Percentiles rank a stretch among this genome's conserved stretches.
Evolutionary conservation across 2,113 vertebrate genomes (phyloP).

Genomic region (Centropus bengalensis): DNA sequence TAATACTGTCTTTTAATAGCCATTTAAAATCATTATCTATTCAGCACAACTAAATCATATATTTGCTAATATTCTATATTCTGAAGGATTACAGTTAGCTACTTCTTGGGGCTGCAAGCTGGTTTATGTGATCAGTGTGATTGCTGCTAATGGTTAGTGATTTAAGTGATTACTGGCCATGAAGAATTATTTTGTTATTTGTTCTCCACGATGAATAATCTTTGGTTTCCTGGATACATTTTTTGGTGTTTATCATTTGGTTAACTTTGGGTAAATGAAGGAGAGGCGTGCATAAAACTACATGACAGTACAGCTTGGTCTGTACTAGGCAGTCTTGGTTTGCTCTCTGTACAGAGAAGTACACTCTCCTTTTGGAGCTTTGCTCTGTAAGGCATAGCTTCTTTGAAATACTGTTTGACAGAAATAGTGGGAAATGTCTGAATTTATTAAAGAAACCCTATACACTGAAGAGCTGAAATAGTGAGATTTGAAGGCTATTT

Average conservation of each 20-base stretch:
- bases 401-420: conserved; percentile 45
- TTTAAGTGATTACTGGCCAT: conserved; percentile 37
- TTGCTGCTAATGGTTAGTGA: conserved; percentile 48
- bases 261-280: conserved; percentile 32
- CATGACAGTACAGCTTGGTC: conserved; percentile 5
- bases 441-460: not conserved
- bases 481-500: not conserved
- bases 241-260: conserved; percentile 46
- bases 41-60: not conserved
- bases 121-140: conserved; percentile 34
- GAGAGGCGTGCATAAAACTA: not conserved
- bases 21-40: not conserved
- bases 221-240: conserved; percentile 49
- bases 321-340: not conserved
- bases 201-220: conserved; percentile 4
- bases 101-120: not conserved
- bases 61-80: not conserved
- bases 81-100: not conserved
- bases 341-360: not conserved
- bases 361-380: not conserved
- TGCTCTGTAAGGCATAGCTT: not conserved
- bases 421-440: not conserved
- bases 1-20: not conserved
- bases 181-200: conserved; percentile 14
- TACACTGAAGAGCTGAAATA: not conserved